These are phyloP conservation scores for Rhinoptilus africanus DNA, from an alignment of 2,113 vertebrate species.

Conservation along the genomic window DNA sequence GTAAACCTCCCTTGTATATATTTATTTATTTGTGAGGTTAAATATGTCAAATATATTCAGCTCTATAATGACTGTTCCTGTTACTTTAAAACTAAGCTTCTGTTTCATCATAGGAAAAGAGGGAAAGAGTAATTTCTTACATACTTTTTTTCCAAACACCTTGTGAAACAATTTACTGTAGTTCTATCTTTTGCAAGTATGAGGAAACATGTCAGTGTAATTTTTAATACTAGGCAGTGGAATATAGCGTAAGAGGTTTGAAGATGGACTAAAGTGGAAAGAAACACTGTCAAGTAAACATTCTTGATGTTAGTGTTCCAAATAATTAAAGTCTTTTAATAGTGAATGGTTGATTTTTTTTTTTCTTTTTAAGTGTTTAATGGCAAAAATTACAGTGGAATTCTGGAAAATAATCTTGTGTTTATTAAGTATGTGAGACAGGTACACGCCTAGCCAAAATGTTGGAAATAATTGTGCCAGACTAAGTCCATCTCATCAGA, in stretches of 20 bases:
- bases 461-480: slow-evolving; percentile 25
- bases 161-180: slow-evolving; percentile 68
- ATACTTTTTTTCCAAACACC: slow-evolving; percentile 51
- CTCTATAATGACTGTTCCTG: slow-evolving; percentile 34
- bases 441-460: slow-evolving; percentile 14
- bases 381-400: slow-evolving; percentile 54
- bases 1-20: slow-evolving; percentile 76
- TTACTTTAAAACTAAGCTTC: slow-evolving; percentile 59
- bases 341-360: slow-evolving; percentile 25
- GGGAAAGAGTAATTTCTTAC: slow-evolving; percentile 37
- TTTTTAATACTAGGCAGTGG: slow-evolving; percentile 51
- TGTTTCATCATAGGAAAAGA: slow-evolving; percentile 31
- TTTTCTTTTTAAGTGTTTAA: slow-evolving; percentile 40
- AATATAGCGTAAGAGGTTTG: slow-evolving; percentile 45
- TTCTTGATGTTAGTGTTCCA: slow-evolving; percentile 65
- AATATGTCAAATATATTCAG: slow-evolving; percentile 69
- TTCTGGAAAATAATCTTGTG: slow-evolving; percentile 57
- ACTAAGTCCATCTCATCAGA: not conserved
- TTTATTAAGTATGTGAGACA: slow-evolving; percentile 32
- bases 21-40: slow-evolving; percentile 82
- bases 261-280: slow-evolving; percentile 61
- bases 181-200: slow-evolving; percentile 40
- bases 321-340: slow-evolving; percentile 69
- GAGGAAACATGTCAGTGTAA: slow-evolving; percentile 37
- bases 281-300: slow-evolving; percentile 69